Base-by-base conservation (phyloP, 1,140 invertebrate genomes). In the Neodiprion pinetum region DNA sequence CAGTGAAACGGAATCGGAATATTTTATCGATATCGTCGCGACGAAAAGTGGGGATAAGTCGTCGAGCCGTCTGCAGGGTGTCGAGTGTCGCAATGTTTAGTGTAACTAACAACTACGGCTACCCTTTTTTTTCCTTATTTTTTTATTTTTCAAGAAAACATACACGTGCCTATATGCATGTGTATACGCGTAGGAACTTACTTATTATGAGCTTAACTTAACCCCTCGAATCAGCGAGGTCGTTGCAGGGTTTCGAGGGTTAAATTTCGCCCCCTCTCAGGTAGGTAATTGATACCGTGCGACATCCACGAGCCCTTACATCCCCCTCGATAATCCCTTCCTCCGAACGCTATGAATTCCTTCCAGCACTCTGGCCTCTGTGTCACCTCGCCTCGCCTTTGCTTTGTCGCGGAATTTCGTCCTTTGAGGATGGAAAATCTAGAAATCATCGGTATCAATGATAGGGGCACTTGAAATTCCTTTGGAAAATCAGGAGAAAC, bases 241-340 rank as follows among this genome's bases (percentile, higher is more conserved):
- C 70, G 80, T 82, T 84, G 79, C 80, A 71, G 72, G 84, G 85
- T 83, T 86, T 86, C 85, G 75, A 74, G 78, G 82, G 81, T 85
- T 81, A 75, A 80, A 72, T 86, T 85, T 80, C 85, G 78, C 67
- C 66, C 74, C 70, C 4, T 17, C 11, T 12, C 48, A 50, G n/a
- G 70, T 48, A 73, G 47, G 79, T 74, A 81, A 82, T 79, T 80
- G 77, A 81, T 80, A 81, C 77, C 74, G 50, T 67, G 12, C 50
- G 72, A 74, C 72, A 49, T 40, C 48, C 7, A 23, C 67, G 40
- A 69, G 11, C 67, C 23, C 67, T 69, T 69, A 11, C 12, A 11
- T 69, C 11, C 40, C 40, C 11, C n/a, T 69, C 40, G 17, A 23
- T 69, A 23, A 69, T 69, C 40, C 67, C 40, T 11, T 14, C 61